Base-by-base conservation (phyloP, 2,888 invertebrate species). In the Drosophila sordidula region DNA sequence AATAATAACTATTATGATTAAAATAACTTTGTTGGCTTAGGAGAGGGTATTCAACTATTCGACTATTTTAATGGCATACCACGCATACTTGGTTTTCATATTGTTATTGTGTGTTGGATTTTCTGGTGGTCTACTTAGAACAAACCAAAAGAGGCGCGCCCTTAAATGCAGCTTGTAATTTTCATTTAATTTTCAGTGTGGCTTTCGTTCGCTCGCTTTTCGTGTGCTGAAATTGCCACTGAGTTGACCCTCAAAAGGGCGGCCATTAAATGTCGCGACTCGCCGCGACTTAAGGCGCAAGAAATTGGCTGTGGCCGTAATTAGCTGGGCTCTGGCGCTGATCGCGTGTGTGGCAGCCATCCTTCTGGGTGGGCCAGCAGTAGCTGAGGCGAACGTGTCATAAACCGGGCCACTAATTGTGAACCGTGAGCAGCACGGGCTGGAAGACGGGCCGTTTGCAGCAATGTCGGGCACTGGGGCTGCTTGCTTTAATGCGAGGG, bases 151-250 rank as follows among this genome's bases (percentile, higher is more conserved):
- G 29, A 46, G 63, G 65, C 55, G 65, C 80, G 47, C 82, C 74
- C 58, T 59, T 47, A 82, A 80, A 72, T 83, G 80, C 80, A 83
- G 66, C 74, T 66, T 56, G 79, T 71, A 84, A 84, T 83, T 86
- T 86, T 80, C 78, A 83, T 83, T 80, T 86, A 86, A 86, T 83
- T 83, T 73, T 71, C 75, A 75, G 86, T 83, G 76, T 83, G 58
- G 78, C 16, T 80, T 78, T 78, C 76, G 51, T 34, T 41, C 42
- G 32, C 54, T 70, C 46, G 46, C 42, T 51, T 26, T 51, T 63
- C 38, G 44, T 70, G 49, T 57, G 54, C 55, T 57, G 44, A 80
- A 75, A 80, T 72, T 72, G 78, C 83, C 66, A 69, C 44, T 41
- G 66, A 61, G 75, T 86, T 82, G 87, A 83, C 83, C 83, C 84